Evolutionary conservation across 2,797 vertebrate species (phyloP), one percentile per base, ranked within the genome.

Genomic region (Clarias pachynema): DNA sequence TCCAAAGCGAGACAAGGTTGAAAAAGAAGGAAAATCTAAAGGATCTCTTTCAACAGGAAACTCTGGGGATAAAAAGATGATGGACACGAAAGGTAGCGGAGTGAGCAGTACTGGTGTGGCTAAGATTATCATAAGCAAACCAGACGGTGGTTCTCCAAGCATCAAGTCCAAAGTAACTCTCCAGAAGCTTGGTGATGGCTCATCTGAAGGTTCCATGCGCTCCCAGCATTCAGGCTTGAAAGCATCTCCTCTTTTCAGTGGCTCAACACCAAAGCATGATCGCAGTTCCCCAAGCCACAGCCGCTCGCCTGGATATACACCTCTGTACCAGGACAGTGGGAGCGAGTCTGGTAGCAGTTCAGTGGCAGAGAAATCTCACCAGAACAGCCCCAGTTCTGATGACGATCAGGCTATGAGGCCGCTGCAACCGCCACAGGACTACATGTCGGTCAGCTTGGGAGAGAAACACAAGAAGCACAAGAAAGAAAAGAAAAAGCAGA

Each of bases 381-480:
- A 99, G 93, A 99, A 99, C 93, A 99, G 98, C 91, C 98, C 98
- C 83, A 99, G 97, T 93, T 99, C 98, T 0, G 98, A 99, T 9
- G 98, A 99, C 0, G 97, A 98, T 90, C 94, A 97, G 89, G 91
- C 95, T 59, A 91, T 97, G 82, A 94, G 98, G 40, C 96, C 97
- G 87, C 83, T 89, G 16, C 96, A 94, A 63, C 93, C 94, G 1
- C 91, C 93, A 0, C 95, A 94, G 88, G 95, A 96, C 86, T 96
- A 96, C 91, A 93, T 97, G 87, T 93, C 97, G 0, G 92, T 95
- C 69, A 96, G 97, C 93, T 96, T 97, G 0, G 93, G 93, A 10
- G 98, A 99, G 89, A 99, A 99, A 79, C 98, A 99, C 94, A 99
- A 99, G 92, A 99, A 99, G 88, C 98, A 99, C 95, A 99, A 99